Evolutionary conservation across 2,888 invertebrate species (phyloP).

Genomic region (Callimorpha dominula): DNA sequence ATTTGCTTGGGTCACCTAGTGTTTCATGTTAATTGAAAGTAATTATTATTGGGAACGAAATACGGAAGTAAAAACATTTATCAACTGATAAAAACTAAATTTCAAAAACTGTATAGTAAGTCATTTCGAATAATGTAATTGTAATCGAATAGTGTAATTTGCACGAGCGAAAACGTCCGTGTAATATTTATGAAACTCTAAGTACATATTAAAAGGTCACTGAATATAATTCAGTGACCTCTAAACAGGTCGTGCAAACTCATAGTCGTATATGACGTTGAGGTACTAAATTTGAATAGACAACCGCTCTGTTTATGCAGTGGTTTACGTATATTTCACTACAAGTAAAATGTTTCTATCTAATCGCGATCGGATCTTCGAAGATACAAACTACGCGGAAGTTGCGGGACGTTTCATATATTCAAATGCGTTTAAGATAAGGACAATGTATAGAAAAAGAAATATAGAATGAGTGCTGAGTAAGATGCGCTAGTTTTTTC

Average conservation of each 20-base stretch:
- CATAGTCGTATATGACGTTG: constrained; percentile 36
- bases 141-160: too few species aligned
- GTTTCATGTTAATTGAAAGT: too few species aligned
- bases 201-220: neutral
- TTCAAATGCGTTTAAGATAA: constrained; percentile 65
- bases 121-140: too few species aligned
- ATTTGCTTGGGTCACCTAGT: too few species aligned
- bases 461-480: constrained; percentile 19
- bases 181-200: neutral
- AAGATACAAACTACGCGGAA: constrained; percentile 56
- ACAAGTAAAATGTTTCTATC: constrained; percentile 47
- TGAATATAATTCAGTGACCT: neutral
- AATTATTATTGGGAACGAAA: too few species aligned
- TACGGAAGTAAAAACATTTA: too few species aligned
- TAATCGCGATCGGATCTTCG: constrained; percentile 53
- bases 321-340: constrained; percentile 54
- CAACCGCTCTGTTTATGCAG: constrained; percentile 51
- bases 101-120: too few species aligned
- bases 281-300: constrained; percentile 51
- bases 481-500: neutral
- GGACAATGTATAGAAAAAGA: constrained; percentile 54
- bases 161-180: neutral
- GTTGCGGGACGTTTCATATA: constrained; percentile 56
- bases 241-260: constrained; percentile 22
- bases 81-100: too few species aligned